phyloP scores from a whole-genome alignment of 2,888 invertebrate genomes.

The Sylvicola cinctus region DNA sequence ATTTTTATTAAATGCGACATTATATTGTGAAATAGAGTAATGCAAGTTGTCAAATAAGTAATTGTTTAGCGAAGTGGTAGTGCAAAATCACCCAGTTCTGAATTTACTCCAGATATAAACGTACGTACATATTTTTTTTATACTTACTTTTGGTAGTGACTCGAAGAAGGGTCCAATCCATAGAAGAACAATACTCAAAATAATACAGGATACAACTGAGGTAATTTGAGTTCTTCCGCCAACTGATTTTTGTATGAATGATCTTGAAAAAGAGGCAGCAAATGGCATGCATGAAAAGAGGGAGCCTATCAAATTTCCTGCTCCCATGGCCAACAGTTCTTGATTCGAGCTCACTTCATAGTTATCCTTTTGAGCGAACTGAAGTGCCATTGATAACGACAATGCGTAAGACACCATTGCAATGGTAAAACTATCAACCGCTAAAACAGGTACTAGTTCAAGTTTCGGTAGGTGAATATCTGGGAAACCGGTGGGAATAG shows the following conservation, averaged over 20 bases:
- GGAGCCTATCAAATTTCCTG: conserved; percentile 52
- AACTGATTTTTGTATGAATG: conserved; percentile 61
- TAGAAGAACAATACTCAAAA: conserved; percentile 59
- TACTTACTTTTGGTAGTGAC: conserved; percentile 43
- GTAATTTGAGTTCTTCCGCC: conserved; percentile 74
- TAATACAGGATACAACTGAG: conserved; percentile 52
- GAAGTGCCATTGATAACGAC: conserved; percentile 44
- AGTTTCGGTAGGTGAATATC: conserved; percentile 7
- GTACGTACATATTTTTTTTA: not conserved
- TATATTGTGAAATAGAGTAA: not conserved
- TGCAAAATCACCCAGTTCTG: too few species aligned
- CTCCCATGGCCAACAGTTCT: conserved; percentile 42
- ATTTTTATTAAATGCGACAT: too few species aligned
- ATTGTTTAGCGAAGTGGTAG: too few species aligned
- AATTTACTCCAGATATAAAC: not conserved
- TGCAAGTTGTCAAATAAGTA: not conserved
- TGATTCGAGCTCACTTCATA: conserved; percentile 45
- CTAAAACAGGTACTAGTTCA: conserved; percentile 22
- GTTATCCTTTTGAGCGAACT: conserved; percentile 39
- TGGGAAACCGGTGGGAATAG: conserved; percentile 61
- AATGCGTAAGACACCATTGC: conserved; percentile 43
- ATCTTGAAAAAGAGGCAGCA: conserved; percentile 50
- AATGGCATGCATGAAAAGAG: conserved; percentile 53
- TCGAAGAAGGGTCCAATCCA: conserved; percentile 81
- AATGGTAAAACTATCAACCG: conserved; percentile 35